Evolutionary conservation across 2,888 invertebrate species (phyloP), one percentile per base, ranked within the genome.

Genomic region (Pachydiplax longipennis): DNA sequence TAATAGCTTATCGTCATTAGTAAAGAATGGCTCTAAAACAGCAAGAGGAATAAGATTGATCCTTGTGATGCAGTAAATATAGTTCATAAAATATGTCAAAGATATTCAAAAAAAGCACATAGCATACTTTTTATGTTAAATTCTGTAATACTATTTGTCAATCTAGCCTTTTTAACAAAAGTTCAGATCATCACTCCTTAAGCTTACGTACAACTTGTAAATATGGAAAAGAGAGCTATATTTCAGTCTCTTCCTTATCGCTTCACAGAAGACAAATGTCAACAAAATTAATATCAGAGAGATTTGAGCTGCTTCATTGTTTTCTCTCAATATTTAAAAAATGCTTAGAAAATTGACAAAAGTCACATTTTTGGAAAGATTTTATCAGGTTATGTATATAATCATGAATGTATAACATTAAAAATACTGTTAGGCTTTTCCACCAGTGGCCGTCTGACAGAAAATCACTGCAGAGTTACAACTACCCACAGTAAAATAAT

Each of bases 41-140:
- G 37, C 37, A 87, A 87, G 65, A 87, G 87, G 87, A 87, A 61
- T 61, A 61, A 58, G 87, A 87, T 87, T 87, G 87, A 87, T 87
- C 87, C 87, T 31, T 87, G 87, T 87, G 87, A 87, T 87, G 87
- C 87, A 87, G 87, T 87, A 61, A 87, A 87, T 87, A 87, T 87
- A 87, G 61, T 87, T 87, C 65, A 87, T 87, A 87, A 87, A 87
- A 87, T 87, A 87, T 87, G 87, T 87, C 61, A 87, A 87, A 87
- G 87, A 87, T 87, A 87, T 83, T 58, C 83, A 58, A 61, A 87
- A 65, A 87, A 87, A 87, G 87, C 87, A 87, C 87, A 87, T 61
- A 61, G 87, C 87, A 87, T 87, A 87, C 87, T 87, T 83, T 82
- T 87, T 61, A 65, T 65, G 87, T 87, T 87, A 87, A 87, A 65